phyloP scores from a whole-genome alignment of 2,113 vertebrate species.

The Panthera leo region DNA sequence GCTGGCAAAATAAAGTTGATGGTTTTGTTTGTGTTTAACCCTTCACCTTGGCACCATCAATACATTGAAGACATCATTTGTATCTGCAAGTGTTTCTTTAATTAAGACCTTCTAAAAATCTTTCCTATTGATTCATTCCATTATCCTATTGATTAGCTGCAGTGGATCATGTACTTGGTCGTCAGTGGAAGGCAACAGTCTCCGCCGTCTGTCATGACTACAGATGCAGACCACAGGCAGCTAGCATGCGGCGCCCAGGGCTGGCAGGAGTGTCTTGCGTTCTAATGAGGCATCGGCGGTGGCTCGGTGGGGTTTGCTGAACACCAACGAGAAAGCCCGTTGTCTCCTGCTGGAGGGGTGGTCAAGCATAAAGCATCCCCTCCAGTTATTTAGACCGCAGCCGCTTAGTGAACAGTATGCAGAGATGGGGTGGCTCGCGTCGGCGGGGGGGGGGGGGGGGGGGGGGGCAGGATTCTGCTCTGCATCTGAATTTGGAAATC shows the following conservation, averaged over 20 bases:
- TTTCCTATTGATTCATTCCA: constrained; percentile 95
- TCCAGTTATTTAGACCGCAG: constrained; percentile 74
- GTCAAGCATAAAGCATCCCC: constrained; percentile 80
- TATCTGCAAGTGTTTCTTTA: constrained; percentile 98
- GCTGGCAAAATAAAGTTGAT: constrained; percentile 87
- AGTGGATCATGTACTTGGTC: constrained; percentile 88
- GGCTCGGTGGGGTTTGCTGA: constrained; percentile 75
- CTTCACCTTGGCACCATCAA: constrained; percentile 89
- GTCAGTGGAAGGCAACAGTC: constrained; percentile 85
- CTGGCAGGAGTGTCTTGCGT: constrained; percentile 81
- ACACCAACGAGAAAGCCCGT: constrained; percentile 78
- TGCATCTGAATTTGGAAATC: constrained; percentile 67
- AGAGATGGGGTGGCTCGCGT: background rate
- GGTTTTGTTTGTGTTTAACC: constrained; percentile 88
- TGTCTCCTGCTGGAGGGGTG: constrained; percentile 78
- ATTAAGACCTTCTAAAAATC: constrained; percentile 98
- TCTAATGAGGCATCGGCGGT: constrained; percentile 83
- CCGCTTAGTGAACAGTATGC: constrained; percentile 48
- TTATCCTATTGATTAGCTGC: constrained; percentile 92
- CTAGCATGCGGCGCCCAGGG: constrained; percentile 79
- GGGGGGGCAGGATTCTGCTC: constrained; percentile 55
- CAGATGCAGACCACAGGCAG: constrained; percentile 85
- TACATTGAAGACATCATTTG: constrained; percentile 96
- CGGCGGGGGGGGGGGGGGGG: background rate
- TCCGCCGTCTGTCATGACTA: constrained; percentile 82